phyloP scores from a whole-genome alignment of 2,888 invertebrate species.

The Campoletis raptor region DNA sequence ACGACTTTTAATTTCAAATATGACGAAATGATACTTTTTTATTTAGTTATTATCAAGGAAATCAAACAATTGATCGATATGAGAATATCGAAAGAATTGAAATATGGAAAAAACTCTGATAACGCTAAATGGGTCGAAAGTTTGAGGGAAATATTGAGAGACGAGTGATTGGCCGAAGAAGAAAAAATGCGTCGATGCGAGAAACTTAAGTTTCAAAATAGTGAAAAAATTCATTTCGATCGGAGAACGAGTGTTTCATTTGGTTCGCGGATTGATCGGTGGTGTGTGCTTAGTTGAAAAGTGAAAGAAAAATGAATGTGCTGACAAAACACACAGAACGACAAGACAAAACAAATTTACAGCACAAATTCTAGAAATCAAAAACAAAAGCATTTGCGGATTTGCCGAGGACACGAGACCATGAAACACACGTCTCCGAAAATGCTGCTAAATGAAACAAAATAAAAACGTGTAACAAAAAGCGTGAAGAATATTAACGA shows the following conservation, averaged over 20 bases:
- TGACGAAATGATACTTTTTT: neutral
- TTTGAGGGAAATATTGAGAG: neutral
- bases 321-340: neutral
- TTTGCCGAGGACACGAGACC: constrained; percentile 41
- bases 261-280: neutral
- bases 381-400: constrained; percentile 25
- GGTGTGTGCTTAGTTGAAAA: neutral
- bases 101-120: neutral
- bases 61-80: neutral
- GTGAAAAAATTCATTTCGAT: neutral
- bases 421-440: constrained; percentile 59
- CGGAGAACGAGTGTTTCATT: neutral
- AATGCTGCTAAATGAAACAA: constrained; percentile 55
- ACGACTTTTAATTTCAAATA: neutral
- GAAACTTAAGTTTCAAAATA: neutral
- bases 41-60: neutral
- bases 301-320: neutral
- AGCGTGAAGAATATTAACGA: constrained; percentile 48
- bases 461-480: constrained; percentile 16
- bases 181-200: neutral
- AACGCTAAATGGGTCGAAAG: neutral
- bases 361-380: neutral
- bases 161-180: neutral
- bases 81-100: neutral
- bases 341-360: neutral